Evolutionary conservation across 2,888 invertebrate species (phyloP).

Genomic region (Harpalus rubripes): DNA sequence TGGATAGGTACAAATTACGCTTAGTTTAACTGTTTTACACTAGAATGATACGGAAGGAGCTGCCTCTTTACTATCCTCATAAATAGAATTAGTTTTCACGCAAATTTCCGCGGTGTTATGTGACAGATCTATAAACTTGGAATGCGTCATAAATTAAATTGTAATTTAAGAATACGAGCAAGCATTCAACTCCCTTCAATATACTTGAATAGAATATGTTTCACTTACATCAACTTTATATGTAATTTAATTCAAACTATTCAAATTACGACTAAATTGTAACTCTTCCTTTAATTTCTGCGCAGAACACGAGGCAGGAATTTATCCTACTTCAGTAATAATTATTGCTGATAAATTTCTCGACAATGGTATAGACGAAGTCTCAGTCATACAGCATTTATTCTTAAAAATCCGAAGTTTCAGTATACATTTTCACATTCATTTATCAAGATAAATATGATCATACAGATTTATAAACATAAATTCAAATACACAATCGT

Average conservation of each 20-base stretch:
- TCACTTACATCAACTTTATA: neutral
- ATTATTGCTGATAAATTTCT: no score
- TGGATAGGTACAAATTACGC: conserved; percentile 50
- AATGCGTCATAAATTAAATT: neutral
- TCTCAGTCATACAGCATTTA: no score
- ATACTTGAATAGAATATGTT: neutral
- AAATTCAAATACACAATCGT: no score
- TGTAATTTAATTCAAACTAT: neutral
- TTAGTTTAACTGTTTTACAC: conserved; percentile 34
- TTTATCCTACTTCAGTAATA: no score
- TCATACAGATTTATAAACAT: no score
- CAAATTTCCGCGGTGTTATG: neutral
- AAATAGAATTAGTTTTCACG: conserved; percentile 22
- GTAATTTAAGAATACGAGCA: neutral
- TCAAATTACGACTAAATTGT: neutral
- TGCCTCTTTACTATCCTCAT: neutral
- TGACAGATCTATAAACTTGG: neutral
- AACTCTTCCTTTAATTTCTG: neutral
- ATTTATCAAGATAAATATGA: no score
- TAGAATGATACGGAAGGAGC: conserved; percentile 6
- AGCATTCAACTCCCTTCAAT: neutral
- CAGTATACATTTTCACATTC: no score
- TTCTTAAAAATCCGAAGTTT: no score
- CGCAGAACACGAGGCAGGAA: neutral
- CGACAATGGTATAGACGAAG: no score